Percentiles rank a stretch among this genome's conserved stretches.
Conservation (phyloP, 2,888 invertebrate genomes). For the Exocentrus adspersus region DNA sequence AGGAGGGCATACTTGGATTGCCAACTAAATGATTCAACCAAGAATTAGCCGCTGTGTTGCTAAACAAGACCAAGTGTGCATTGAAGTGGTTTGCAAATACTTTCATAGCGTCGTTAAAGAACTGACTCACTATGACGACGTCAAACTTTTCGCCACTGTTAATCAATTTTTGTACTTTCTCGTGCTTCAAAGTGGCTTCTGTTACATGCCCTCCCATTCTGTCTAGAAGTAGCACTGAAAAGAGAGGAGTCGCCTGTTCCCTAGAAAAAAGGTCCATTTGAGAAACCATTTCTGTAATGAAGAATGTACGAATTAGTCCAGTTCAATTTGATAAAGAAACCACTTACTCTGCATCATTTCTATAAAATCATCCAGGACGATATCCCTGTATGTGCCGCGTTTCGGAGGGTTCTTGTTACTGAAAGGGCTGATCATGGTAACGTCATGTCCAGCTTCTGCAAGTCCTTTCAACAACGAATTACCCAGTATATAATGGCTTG, state of each 20-base stretch:
- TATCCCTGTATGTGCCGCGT: too few species aligned
- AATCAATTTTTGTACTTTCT: conserved; percentile 46
- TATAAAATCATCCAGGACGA: too few species aligned
- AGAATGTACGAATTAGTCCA: too few species aligned
- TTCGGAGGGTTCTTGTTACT: too few species aligned
- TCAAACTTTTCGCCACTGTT: conserved; percentile 57
- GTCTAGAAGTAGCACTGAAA: background rate
- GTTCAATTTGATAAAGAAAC: too few species aligned
- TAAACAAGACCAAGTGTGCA: conserved; percentile 57
- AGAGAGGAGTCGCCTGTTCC: background rate
- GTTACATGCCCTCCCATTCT: conserved; percentile 4
- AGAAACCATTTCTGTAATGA: background rate
- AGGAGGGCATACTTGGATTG: conserved; percentile 63
- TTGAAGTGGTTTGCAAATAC: conserved; percentile 58
- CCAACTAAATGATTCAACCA: conserved; percentile 64
- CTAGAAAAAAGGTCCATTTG: background rate
- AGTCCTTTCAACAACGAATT: too few species aligned
- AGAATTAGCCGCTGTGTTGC: conserved; percentile 60
- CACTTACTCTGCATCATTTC: too few species aligned
- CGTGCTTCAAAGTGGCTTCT: conserved; percentile 39
- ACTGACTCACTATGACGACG: conserved; percentile 62
- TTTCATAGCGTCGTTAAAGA: conserved; percentile 63
- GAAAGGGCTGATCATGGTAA: too few species aligned
- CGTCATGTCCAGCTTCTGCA: too few species aligned
- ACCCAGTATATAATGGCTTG: too few species aligned